Evolutionary conservation across 2,888 invertebrate species (phyloP).

Genomic region (Lymantria dispar): DNA sequence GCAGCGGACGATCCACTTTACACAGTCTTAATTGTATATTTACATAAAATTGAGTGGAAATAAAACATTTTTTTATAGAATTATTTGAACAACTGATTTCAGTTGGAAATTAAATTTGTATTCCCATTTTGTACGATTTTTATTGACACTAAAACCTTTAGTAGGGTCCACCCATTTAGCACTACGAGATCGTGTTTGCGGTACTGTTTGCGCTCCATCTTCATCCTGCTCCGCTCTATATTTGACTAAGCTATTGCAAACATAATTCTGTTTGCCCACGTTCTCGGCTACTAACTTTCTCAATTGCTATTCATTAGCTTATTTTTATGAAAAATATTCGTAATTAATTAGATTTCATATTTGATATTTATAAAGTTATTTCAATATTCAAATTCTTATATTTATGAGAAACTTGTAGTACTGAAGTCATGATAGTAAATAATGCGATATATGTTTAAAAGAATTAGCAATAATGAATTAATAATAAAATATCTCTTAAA

Average conservation of each 20-base stretch:
- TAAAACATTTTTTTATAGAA: background rate
- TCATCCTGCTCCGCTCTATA: conserved; percentile 16
- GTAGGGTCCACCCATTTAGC: background rate
- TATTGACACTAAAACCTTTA: background rate
- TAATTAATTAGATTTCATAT: too few relatives aligned
- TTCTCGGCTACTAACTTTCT: conserved; percentile 6
- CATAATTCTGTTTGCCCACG: conserved; percentile 9
- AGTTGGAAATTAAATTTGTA: background rate
- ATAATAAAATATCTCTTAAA: too few relatives aligned
- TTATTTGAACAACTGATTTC: background rate
- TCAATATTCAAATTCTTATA: too few relatives aligned
- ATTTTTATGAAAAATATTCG: background rate
- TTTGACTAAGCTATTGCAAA: conserved; percentile 26
- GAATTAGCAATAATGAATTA: too few relatives aligned
- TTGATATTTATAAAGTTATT: too few relatives aligned
- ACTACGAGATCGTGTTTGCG: conserved; percentile 19
- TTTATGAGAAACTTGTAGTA: too few relatives aligned
- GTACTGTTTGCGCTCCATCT: conserved; percentile 26
- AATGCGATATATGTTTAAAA: too few relatives aligned
- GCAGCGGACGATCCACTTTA: too few relatives aligned
- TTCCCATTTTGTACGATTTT: background rate
- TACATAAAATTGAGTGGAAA: too few relatives aligned
- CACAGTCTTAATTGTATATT: too few relatives aligned
- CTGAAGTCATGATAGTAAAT: too few relatives aligned
- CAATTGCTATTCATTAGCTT: conserved; percentile 7